phyloP scores from a whole-genome alignment of 2,113 vertebrate species.

The Phoxinus phoxinus region DNA sequence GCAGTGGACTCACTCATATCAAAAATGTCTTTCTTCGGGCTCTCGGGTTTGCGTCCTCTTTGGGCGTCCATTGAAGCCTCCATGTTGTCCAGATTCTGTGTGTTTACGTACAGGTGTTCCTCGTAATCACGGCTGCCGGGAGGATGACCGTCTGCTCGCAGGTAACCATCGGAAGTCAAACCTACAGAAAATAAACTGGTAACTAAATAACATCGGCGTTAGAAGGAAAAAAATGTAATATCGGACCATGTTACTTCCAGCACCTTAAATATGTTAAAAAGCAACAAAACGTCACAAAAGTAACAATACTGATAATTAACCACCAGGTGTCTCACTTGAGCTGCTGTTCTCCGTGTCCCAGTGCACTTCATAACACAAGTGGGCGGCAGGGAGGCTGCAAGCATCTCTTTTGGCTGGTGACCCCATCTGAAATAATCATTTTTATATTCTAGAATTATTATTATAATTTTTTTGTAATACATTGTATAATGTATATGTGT shows the following conservation, averaged over 20 bases:
- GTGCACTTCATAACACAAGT: constrained; percentile 79
- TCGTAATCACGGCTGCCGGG: constrained; percentile 84
- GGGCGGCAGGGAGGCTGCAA: constrained; percentile 64
- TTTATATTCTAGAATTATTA: no score
- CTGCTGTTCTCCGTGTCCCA: constrained; percentile 81
- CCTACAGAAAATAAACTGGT: constrained; percentile 50
- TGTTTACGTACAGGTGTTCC: constrained; percentile 97
- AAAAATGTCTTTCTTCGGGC: constrained; percentile 74
- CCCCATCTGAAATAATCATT: constrained; percentile 66
- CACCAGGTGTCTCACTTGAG: constrained; percentile 76
- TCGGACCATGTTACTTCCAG: no score
- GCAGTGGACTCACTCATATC: constrained; percentile 89
- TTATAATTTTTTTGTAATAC: no score
- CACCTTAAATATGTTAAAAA: no score
- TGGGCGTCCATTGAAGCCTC: constrained; percentile 72
- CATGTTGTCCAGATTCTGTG: constrained; percentile 81
- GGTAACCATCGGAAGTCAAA: constrained; percentile 83
- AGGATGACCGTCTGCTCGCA: constrained; percentile 83
- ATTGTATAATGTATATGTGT: no score
- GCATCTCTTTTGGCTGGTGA: constrained; percentile 76
- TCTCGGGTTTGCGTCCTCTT: constrained; percentile 76
- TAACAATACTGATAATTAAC: constrained; percentile 11
- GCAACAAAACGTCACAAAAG: background rate
- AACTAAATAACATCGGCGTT: background rate
- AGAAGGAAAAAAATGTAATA: background rate